phyloP scores from a whole-genome alignment of 2,888 invertebrate genomes.

The Pristionchus exspectatus region DNA sequence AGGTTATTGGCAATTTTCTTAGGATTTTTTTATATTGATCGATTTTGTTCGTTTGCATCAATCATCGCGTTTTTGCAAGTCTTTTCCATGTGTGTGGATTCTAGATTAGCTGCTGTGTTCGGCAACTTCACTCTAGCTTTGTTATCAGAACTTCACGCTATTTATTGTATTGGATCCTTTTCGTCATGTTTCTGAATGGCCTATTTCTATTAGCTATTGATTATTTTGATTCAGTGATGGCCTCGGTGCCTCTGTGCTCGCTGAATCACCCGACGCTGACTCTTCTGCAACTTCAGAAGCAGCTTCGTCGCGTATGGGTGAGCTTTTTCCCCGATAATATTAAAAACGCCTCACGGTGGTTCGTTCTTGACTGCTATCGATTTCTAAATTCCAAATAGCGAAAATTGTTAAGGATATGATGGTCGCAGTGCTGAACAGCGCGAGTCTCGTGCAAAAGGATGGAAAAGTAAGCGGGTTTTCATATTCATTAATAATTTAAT shows the following conservation, averaged over 20 bases:
- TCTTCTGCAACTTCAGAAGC: neutral
- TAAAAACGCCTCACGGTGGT: neutral
- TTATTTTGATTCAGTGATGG: neutral
- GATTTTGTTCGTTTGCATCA: no score
- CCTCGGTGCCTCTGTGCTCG: neutral
- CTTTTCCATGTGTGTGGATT: no score
- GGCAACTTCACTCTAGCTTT: no score
- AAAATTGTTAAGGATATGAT: neutral
- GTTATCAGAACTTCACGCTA: no score
- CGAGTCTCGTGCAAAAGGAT: neutral
- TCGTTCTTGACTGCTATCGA: neutral
- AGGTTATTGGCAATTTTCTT: no score
- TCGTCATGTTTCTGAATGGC: no score
- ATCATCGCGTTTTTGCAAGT: no score
- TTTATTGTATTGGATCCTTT: no score
- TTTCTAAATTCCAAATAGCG: neutral
- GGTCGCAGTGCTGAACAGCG: neutral
- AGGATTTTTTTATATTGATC: no score
- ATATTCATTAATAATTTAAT: neutral
- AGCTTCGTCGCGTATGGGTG: neutral
- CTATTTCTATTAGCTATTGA: no score
- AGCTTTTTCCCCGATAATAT: neutral
- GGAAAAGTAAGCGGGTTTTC: neutral
- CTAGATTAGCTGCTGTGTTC: no score
- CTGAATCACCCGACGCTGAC: neutral